These are phyloP conservation scores for Bilobella aurantiaca DNA, from an alignment of 1,140 invertebrate species.

Conservation along the genomic window DNA sequence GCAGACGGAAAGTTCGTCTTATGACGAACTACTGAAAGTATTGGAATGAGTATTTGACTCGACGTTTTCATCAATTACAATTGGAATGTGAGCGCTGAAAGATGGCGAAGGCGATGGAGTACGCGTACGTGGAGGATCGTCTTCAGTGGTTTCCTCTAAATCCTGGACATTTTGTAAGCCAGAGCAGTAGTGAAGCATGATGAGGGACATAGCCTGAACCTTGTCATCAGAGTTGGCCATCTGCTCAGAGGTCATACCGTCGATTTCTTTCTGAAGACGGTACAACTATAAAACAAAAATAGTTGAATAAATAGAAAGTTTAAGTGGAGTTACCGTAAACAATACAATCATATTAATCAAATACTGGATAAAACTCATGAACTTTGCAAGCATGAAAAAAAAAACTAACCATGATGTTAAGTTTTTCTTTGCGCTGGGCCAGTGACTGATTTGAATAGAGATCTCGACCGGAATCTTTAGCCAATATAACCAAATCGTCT, in stretches of 20 bases:
- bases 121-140: not conserved
- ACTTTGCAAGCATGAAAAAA: conserved; percentile 7
- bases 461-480: conserved; percentile 64
- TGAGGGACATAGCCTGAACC: conserved; percentile 64
- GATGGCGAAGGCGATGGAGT: not conserved
- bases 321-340: not conserved
- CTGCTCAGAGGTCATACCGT: conserved; percentile 36
- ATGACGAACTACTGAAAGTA: too few species aligned
- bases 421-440: conserved; percentile 51
- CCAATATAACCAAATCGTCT: conserved; percentile 63
- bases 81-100: not conserved
- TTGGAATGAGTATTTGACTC: too few species aligned
- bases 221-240: conserved; percentile 53
- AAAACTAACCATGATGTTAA: conserved; percentile 55
- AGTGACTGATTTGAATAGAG: conserved; percentile 55
- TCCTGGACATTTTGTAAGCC: conserved; percentile 59
- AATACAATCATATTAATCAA: not conserved
- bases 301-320: not conserved
- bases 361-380: not conserved
- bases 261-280: conserved; percentile 60
- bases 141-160: conserved; percentile 37
- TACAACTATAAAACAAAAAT: conserved; percentile 49
- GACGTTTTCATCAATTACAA: too few species aligned
- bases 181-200: conserved; percentile 75
- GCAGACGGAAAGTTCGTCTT: too few species aligned